Base-by-base conservation (phyloP, 2,797 vertebrate species). In the Caiman crocodilus region DNA sequence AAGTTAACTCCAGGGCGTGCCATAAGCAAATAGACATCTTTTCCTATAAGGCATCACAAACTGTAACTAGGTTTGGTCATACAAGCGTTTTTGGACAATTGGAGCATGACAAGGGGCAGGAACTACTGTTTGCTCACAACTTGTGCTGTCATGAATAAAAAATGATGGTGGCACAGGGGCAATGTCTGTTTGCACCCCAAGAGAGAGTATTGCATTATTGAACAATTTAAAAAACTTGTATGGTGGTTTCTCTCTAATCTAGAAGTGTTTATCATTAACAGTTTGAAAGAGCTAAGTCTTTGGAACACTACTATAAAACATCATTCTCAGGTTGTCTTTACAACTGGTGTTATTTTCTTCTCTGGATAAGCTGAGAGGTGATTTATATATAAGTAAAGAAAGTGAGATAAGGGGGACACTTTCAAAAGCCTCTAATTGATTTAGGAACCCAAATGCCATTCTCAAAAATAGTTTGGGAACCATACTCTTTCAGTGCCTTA, bases 391-490 rank as follows among this genome's bases (percentile, higher is more conserved):
- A 73, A 93, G 82, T 26, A 78, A 9, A 85, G 26, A 30, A 20
- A 69, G 17, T 28, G 28, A 79, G 59, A 76, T n/a, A 85, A 81
- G 75, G 87, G 32, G 13, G 82, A 87, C 87, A 82, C 64, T 50
- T 3, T 64, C 85, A 59, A 30, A 90, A n/a, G 35, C 23, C 21
- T 35, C 32, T 71, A 79, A 91, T 74, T 75, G 35, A 80, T 28
- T 74, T 82, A 74, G 60, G 90, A 87, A 25, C 55, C 83, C 87
- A 63, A 84, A 80, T 78, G 73, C 78, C 82, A 57, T 90, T 90
- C 73, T 88, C 5, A 63, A 3, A 50, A 78, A 32, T 30, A 57
- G 82, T 89, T 92, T 93, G 85, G 77, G 32, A 90, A 76, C n/a
- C 2, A 4, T 73, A 60, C 42, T n/a, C 13, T 74, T 87, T 78